Percentiles rank a stretch among this genome's conserved stretches.
phyloP scores from a whole-genome alignment of 2,113 vertebrate species.

The Tichodroma muraria region DNA sequence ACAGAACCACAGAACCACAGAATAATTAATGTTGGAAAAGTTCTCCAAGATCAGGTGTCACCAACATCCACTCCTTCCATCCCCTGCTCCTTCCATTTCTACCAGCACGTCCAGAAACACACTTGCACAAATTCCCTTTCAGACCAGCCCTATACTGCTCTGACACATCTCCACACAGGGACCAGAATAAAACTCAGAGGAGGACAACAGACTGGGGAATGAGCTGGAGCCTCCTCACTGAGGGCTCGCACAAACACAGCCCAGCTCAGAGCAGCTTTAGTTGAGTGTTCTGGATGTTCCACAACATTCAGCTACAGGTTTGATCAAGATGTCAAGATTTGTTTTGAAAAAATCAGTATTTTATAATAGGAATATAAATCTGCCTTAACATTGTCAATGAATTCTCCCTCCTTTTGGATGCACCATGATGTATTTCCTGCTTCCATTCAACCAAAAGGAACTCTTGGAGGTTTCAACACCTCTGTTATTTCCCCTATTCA shows the following conservation, averaged over 20 bases:
- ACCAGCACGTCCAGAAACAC: not conserved
- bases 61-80: not conserved
- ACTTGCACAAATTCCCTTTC: not conserved
- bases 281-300: not conserved
- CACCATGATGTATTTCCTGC: not conserved
- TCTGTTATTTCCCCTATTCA: not conserved
- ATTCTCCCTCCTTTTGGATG: not conserved
- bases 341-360: not conserved
- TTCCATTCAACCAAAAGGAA: not conserved
- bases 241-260: slow-evolving; percentile 21
- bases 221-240: not conserved
- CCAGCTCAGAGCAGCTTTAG: not conserved
- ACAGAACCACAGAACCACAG: not conserved
- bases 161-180: not conserved
- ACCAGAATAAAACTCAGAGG: slow-evolving; percentile 34
- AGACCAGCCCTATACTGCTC: not conserved
- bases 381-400: not conserved
- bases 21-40: not conserved
- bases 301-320: not conserved
- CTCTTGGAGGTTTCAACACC: not conserved
- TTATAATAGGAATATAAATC: not conserved
- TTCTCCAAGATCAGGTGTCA: not conserved
- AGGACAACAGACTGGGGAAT: slow-evolving; percentile 1
- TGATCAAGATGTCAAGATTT: not conserved
- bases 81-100: not conserved